These are phyloP conservation scores for Melanostoma mellinum DNA, from an alignment of 2,888 invertebrate species.

Conservation along the genomic window DNA sequence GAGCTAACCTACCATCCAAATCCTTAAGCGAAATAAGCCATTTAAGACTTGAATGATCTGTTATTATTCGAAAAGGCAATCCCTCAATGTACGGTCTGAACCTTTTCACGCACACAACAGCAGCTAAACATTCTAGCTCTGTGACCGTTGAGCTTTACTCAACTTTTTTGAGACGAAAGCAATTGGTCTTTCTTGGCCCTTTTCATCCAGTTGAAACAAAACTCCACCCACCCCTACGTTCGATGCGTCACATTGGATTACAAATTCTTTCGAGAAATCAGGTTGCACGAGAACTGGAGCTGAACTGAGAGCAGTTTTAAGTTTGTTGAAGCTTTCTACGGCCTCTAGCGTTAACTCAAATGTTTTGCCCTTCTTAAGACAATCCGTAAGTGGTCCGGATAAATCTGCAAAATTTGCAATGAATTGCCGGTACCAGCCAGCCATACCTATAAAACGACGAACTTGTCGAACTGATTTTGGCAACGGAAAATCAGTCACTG, in stretches of 20 bases:
- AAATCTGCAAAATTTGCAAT: no score
- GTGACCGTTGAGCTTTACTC: slow-evolving; percentile 57
- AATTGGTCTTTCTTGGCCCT: slow-evolving; percentile 39
- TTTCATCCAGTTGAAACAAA: slow-evolving; percentile 46
- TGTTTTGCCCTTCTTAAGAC: slow-evolving; percentile 16
- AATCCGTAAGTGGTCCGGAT: neutral
- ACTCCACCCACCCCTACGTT: slow-evolving; percentile 51
- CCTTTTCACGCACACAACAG: slow-evolving; percentile 53
- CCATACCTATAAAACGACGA: no score
- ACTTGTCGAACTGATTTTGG: slow-evolving; percentile 45
- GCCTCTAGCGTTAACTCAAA: slow-evolving; percentile 33
- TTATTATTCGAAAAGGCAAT: slow-evolving; percentile 30
- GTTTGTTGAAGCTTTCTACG: slow-evolving; percentile 18
- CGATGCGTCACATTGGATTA: slow-evolving; percentile 47
- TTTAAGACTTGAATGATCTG: slow-evolving; percentile 24
- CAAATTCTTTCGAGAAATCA: slow-evolving; percentile 8
- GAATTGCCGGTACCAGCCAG: no score
- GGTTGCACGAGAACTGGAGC: neutral
- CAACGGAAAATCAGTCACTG: slow-evolving; percentile 4
- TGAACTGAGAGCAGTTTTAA: no score
- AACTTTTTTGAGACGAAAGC: slow-evolving; percentile 58
- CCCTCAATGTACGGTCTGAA: slow-evolving; percentile 68
- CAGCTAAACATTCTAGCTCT: slow-evolving; percentile 63
- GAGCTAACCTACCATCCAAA: slow-evolving; percentile 9
- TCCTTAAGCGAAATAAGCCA: slow-evolving; percentile 48